Base-by-base conservation (phyloP, 2,888 invertebrate species). In the Acanthacorydalis orientalis region DNA sequence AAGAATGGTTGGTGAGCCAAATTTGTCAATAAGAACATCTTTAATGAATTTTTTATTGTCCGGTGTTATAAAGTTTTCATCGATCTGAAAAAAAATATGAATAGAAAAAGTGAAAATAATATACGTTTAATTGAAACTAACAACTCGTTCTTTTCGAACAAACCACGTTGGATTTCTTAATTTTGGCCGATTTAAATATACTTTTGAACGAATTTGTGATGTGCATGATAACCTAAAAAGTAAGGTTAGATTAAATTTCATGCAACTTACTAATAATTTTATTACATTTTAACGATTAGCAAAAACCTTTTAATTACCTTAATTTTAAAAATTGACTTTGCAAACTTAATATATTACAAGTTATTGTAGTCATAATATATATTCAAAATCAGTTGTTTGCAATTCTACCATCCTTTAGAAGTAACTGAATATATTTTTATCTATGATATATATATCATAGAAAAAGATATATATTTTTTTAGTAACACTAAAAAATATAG, bases 31-130 rank as follows among this genome's bases (percentile, higher is more conserved):
- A 31, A 84, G 68, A 0, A 84, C 69, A 72, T 92, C 85, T 58
- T 82, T 75, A 12, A 95, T 61, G 63, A 93, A 95, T 44, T 74
- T 71, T 60, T 73, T 69, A 63, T 93, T 95, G 56, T 89, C 87
- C 47, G 66, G 56, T 0, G 88, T 88, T 14, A 93, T 59, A 47
- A 72, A 64, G 54, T 89, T 86, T 54, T 83, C 75, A 53, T 71
- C 70, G 52, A 69, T 60, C 83, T 85, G 57, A 35, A 61, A 64
- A 51, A 52, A 47, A 51, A 42, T 37, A 48, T 34, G 44, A 48
- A 31, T n/a, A 31, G 9, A 32, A 31, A 14, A 31, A 4, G 31
- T 11, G 14, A 14, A 15, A 35, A 31, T 37, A 32, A 32, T 4
- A 23, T 7, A 34, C 38, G 2, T 44, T 11, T 34, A 45, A 32